Evolutionary conservation across 2,113 vertebrate species (phyloP), one percentile per base, ranked within the genome.

Genomic region (Balaenoptera acutorostrata): DNA sequence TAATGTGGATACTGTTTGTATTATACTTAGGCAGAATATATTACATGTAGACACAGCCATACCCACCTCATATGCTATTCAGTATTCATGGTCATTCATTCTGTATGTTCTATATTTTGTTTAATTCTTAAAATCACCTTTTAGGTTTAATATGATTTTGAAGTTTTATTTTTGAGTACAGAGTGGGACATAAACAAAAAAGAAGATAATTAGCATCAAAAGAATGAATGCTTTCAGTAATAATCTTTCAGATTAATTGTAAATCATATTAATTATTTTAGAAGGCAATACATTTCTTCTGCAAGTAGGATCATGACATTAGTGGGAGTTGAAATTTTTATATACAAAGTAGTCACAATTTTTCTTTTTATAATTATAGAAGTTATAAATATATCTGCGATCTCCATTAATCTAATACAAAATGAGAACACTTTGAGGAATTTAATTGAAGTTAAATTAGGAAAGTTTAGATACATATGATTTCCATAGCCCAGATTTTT

Each of bases 281-380:
- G 36, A 90, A 89, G 89, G n/a, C 10, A 93, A 36, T 93, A 64
- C 2, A 52, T 66, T 95, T 85, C 27, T 59, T 66, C 10, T 94
- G 31, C 46, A 77, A 95, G n/a, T 78, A 93, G 49, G 41, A 89
- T 88, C 55, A 59, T 69, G 89, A 86, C 39, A 72, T 95, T 80
- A 61, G 46, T 31, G 57, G 49, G 46, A 68, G 9, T 82, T 82
- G 29, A 96, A 36, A 74, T 95, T 96, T 90, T 74, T 52, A 81
- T 95, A 52, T 71, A 92, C 39, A 91, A 75, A 82, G 10, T 92
- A 77, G 74, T 81, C n/a, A 83, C 36, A 82, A 29, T n/a, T 46
- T 86, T 93, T 94, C 59, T 52, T 84, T 90, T 90, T 74, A 77
- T 90, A 66, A 92, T 95, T 97, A 84, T 8, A 77, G 61, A 68